These are phyloP conservation scores for Pardalotus punctatus DNA, from an alignment of 2,113 vertebrate species.

Conservation along the genomic window DNA sequence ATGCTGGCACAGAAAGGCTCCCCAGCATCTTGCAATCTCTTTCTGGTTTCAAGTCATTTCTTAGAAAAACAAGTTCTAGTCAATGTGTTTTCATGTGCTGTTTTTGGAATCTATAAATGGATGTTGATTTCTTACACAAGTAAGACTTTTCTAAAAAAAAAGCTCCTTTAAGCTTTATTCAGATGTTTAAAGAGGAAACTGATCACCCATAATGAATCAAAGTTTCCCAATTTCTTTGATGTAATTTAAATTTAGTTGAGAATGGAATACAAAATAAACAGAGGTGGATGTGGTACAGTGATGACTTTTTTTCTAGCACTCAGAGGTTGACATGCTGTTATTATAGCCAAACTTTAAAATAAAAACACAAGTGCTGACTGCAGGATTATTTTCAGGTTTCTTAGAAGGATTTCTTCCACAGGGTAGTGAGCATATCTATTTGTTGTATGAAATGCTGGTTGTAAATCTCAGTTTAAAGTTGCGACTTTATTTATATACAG, in stretches of 20 bases:
- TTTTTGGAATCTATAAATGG: neutral
- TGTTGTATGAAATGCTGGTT: neutral
- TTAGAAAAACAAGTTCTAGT: neutral
- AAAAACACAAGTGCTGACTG: neutral
- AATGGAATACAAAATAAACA: neutral
- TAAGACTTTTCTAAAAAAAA: neutral
- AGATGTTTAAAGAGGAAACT: neutral
- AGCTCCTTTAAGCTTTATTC: neutral
- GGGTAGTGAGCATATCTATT: neutral
- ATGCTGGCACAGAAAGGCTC: neutral
- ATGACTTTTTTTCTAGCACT: neutral
- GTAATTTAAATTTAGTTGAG: neutral
- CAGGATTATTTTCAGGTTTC: neutral
- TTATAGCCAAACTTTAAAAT: neutral
- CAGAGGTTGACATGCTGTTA: neutral
- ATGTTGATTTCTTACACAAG: neutral
- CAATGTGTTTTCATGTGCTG: neutral
- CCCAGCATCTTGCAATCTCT: neutral
- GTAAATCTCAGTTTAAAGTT: neutral
- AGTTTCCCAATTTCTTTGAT: neutral
- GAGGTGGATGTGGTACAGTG: neutral
- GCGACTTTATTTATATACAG: neutral
- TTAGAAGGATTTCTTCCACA: neutral
- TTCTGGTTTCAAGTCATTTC: neutral
- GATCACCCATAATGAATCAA: neutral